Percentiles rank a stretch among this genome's conserved stretches.
These are phyloP conservation scores for Drosophila sechellia DNA, from an alignment of 1,140 invertebrate species.

Conservation along the genomic window DNA sequence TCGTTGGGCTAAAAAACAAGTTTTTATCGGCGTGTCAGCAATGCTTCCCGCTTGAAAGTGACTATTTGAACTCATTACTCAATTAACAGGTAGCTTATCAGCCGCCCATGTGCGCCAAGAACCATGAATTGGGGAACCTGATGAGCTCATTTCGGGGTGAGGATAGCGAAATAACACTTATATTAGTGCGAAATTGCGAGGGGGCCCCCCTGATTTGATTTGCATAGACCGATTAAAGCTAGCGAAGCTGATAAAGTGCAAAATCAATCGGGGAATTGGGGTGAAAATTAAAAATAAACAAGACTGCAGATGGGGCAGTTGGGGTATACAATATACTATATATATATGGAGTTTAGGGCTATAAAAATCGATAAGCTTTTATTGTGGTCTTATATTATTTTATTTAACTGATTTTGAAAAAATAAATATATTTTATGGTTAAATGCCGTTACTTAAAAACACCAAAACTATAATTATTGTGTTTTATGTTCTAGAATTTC, in stretches of 20 bases:
- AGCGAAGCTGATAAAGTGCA: conserved; percentile 78
- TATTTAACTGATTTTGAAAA: not conserved
- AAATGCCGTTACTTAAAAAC: no score
- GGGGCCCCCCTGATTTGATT: conserved; percentile 31
- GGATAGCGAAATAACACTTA: conserved; percentile 24
- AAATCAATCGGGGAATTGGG: conserved; percentile 68
- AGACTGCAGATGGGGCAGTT: conserved; percentile 8
- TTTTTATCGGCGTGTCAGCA: conserved; percentile 37
- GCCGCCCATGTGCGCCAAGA: conserved; percentile 47
- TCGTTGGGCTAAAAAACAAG: conserved; percentile 51
- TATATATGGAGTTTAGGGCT: no score
- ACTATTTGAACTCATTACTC: conserved; percentile 45
- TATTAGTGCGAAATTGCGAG: conserved; percentile 2
- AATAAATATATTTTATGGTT: not conserved
- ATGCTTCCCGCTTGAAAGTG: conserved; percentile 29
- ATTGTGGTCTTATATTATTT: not conserved
- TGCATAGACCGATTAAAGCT: conserved; percentile 50
- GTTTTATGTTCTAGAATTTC: no score
- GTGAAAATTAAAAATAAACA: conserved; percentile 66
- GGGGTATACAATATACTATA: not conserved
- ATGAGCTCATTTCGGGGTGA: conserved; percentile 61
- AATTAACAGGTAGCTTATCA: conserved; percentile 70
- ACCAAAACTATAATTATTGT: no score
- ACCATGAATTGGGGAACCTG: conserved; percentile 13
- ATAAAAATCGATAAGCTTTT: not conserved